Evolutionary conservation across 2,888 invertebrate species (phyloP).

Genomic region (Sturmia bella): DNA sequence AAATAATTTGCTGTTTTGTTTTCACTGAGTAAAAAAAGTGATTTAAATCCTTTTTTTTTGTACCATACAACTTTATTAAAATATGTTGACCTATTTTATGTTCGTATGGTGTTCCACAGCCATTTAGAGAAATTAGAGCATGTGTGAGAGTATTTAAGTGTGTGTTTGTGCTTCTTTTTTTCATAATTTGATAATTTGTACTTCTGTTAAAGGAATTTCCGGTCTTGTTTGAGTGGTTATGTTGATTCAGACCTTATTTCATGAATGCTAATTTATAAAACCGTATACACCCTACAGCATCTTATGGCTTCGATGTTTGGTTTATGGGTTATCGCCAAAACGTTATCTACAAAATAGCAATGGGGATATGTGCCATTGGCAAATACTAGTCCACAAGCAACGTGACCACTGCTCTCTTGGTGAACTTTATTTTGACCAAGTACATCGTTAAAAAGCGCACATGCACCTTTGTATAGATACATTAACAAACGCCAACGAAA

Average conservation of each 20-base stretch:
- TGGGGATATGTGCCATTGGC: too few species aligned
- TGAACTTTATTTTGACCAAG: too few species aligned
- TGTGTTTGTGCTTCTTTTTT: not conserved
- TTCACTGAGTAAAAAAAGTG: constrained; percentile 27
- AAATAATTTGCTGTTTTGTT: constrained; percentile 39
- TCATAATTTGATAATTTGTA: not conserved
- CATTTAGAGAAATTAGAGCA: not conserved
- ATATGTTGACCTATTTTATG: constrained; percentile 55
- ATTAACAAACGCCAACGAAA: too few species aligned
- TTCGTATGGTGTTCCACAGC: constrained; percentile 15
- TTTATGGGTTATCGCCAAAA: too few species aligned
- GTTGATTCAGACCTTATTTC: not conserved
- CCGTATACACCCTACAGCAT: not conserved
- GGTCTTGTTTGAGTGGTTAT: constrained; percentile 32
- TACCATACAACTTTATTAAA: not conserved
- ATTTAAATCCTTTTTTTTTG: constrained; percentile 54
- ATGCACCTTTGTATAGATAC: too few species aligned
- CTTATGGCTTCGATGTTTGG: not conserved
- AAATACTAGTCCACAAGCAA: too few species aligned
- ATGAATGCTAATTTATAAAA: not conserved
- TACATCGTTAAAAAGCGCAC: too few species aligned
- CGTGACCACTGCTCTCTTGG: too few species aligned
- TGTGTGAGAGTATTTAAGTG: not conserved
- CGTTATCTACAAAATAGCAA: too few species aligned
- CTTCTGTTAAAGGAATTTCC: constrained; percentile 51